Base-by-base conservation (phyloP, 2,888 invertebrate species). In the Lepidocyrtinus sp. region DNA sequence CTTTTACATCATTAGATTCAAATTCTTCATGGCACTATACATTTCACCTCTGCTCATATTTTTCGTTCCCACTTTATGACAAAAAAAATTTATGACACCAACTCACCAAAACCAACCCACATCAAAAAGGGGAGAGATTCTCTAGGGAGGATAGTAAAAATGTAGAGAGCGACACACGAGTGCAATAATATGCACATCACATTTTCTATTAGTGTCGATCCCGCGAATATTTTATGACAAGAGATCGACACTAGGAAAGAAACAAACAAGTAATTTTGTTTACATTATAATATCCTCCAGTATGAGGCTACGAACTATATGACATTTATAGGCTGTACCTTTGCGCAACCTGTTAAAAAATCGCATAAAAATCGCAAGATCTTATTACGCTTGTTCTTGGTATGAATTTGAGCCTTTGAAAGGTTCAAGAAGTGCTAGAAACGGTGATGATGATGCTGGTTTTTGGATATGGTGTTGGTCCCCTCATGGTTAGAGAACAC, bases 41-140 rank as follows among this genome's bases (percentile, higher is more conserved):
- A n/a, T n/a, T n/a, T n/a, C n/a, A n/a, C n/a, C n/a, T n/a, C n/a
- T n/a, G n/a, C n/a, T n/a, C n/a, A n/a, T n/a, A n/a, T n/a, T n/a
- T n/a, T n/a, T n/a, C n/a, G n/a, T n/a, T n/a, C n/a, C n/a, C n/a
- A n/a, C n/a, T n/a, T n/a, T n/a, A n/a, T n/a, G n/a, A n/a, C n/a
- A n/a, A n/a, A n/a, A n/a, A n/a, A n/a, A n/a, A n/a, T n/a, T n/a
- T n/a, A n/a, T n/a, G n/a, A n/a, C n/a, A n/a, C n/a, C n/a, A n/a
- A n/a, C n/a, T n/a, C n/a, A n/a, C n/a, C n/a, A n/a, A 59, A 69
- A 55, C 50, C 68, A 70, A 26, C 24, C 25, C 70, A 61, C 61
- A 61, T 69, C n/a, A 70, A 25, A 19, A 15, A 21, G 21, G 17
- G 69, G 50, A 68, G 36, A 12, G 12, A 36, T 36, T 36, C 36